These are phyloP conservation scores for Sterna hirundo DNA, from an alignment of 2,113 vertebrate genomes.

Conservation along the genomic window DNA sequence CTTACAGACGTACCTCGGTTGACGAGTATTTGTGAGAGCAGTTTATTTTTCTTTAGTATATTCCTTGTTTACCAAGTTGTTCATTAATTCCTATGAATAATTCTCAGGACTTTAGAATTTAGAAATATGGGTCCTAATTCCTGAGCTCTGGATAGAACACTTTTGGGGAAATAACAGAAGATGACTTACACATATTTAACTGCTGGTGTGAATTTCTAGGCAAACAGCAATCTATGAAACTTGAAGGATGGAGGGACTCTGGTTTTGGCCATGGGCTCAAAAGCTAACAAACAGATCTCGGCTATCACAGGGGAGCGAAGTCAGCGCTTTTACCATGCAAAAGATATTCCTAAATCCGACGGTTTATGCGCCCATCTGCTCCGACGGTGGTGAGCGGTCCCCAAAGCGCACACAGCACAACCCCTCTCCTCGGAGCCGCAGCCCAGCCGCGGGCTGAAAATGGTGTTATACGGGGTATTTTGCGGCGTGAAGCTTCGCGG, in stretches of 20 bases:
- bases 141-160: neutral
- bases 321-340: neutral
- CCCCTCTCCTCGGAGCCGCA: neutral
- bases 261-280: neutral
- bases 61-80: neutral
- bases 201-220: neutral
- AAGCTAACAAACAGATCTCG: neutral
- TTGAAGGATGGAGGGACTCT: neutral
- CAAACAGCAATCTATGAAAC: neutral
- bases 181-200: neutral
- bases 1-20: neutral
- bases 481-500: neutral
- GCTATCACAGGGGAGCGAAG: neutral
- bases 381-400: fast-evolving
- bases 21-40: neutral
- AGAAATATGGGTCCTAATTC: neutral
- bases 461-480: fast-evolving
- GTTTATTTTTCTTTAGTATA: neutral
- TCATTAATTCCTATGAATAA: neutral
- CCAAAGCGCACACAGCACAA: neutral
- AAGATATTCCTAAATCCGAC: neutral
- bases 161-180: neutral
- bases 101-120: neutral
- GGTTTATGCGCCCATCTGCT: neutral
- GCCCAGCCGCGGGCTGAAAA: fast-evolving